Conservation (phyloP, 2,797 vertebrate species). For the Falco peregrinus region DNA sequence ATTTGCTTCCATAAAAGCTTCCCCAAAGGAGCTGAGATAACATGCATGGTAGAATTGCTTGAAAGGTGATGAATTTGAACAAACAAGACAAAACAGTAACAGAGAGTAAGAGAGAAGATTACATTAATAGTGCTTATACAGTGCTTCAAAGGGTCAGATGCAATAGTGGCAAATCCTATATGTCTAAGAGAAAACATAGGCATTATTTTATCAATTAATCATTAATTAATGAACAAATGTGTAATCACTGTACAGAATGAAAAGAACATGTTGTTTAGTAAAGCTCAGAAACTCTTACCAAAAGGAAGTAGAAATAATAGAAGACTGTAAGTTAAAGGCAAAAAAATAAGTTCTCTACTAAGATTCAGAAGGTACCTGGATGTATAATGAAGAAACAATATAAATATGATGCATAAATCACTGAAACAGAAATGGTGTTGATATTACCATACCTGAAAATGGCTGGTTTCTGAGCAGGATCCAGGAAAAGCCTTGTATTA, state of each 20-base stretch:
- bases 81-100: background rate
- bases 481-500: background rate
- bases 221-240: background rate
- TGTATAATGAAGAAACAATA: background rate
- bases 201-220: background rate
- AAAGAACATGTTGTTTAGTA: background rate
- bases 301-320: background rate
- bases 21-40: slow-evolving; percentile 25
- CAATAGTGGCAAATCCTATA: background rate
- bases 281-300: background rate
- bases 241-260: background rate
- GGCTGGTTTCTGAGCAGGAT: background rate
- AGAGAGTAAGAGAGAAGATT: background rate
- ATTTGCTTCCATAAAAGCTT: background rate
- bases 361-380: background rate
- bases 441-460: background rate
- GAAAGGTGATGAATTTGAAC: slow-evolving; percentile 30
- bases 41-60: background rate
- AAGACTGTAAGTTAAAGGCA: background rate
- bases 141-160: background rate
- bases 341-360: background rate
- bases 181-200: background rate
- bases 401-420: background rate
- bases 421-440: background rate
- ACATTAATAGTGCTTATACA: background rate